A percentile compares a stretch with the other conserved stretches of the same genome.
phyloP scores from a whole-genome alignment of 2,888 invertebrate species.

The Beris chalybata region DNA sequence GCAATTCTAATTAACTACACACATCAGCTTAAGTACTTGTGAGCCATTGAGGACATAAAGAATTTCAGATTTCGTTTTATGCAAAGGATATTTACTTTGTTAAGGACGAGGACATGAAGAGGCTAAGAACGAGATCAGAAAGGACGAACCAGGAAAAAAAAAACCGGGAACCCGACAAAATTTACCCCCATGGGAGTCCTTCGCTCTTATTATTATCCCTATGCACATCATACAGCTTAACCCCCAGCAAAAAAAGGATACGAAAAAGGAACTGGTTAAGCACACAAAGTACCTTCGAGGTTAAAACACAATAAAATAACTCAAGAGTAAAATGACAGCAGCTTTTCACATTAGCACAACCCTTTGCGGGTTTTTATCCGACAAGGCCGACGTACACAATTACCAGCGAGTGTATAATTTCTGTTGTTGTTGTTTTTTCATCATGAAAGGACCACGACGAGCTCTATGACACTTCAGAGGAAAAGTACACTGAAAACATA shows the following conservation, averaged over 20 bases:
- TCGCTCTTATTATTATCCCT: background rate
- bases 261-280: conserved; percentile 38
- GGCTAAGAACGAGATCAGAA: conserved; percentile 16
- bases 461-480: conserved; percentile 35
- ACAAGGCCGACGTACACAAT: conserved; percentile 8
- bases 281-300: conserved; percentile 37
- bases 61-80: conserved; percentile 33
- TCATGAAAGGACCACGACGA: conserved; percentile 10
- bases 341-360: conserved; percentile 38
- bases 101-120: conserved; percentile 13
- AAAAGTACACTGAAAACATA: conserved; percentile 6
- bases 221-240: background rate
- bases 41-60: conserved; percentile 24
- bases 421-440: background rate
- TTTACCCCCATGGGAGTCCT: background rate
- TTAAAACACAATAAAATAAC: conserved; percentile 38
- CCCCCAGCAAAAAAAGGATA: conserved; percentile 15
- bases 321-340: conserved; percentile 39
- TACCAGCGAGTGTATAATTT: background rate
- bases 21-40: conserved; percentile 35
- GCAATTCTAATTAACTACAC: conserved; percentile 37
- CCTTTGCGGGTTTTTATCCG: conserved; percentile 27
- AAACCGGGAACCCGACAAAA: background rate
- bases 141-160: background rate
- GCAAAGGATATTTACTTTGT: conserved; percentile 36